These are phyloP conservation scores for Gymnothorax reevesii DNA, from an alignment of 2,797 vertebrate genomes.

Conservation along the genomic window DNA sequence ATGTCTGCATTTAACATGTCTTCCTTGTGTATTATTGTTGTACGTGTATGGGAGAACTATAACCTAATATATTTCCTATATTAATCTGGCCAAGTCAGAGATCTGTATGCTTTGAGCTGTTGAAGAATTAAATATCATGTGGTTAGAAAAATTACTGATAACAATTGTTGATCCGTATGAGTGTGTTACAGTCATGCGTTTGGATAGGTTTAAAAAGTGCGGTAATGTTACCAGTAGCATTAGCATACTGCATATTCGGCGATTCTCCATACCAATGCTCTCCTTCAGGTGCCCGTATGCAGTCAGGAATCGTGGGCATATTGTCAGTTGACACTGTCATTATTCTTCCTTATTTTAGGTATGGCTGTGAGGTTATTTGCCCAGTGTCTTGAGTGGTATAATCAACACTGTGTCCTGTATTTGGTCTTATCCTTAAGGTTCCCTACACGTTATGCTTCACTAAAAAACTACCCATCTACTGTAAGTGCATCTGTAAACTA, in stretches of 20 bases:
- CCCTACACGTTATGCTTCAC: neutral
- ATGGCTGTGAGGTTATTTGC: neutral
- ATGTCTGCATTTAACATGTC: slow-evolving; percentile 30
- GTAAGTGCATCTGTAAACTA: no score
- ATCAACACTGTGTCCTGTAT: neutral
- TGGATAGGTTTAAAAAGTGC: neutral
- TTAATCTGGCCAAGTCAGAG: slow-evolving; percentile 26
- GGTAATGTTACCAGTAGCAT: neutral
- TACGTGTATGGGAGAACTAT: slow-evolving; percentile 33
- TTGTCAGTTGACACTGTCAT: neutral
- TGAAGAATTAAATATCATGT: neutral
- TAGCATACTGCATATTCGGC: neutral
- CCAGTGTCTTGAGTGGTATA: neutral
- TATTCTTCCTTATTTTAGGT: slow-evolving; percentile 1
- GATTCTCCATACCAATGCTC: neutral
- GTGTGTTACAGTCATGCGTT: slow-evolving; percentile 12
- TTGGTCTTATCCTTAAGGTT: neutral
- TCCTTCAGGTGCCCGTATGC: neutral
- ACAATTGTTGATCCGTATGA: neutral
- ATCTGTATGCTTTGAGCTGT: neutral
- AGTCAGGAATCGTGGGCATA: neutral
- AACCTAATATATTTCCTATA: slow-evolving; percentile 17
- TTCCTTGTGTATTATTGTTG: slow-evolving; percentile 32
- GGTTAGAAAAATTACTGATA: slow-evolving; percentile 4
- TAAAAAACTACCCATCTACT: neutral